Conservation (phyloP, 2,113 vertebrate genomes). For the Labeo rohita region DNA sequence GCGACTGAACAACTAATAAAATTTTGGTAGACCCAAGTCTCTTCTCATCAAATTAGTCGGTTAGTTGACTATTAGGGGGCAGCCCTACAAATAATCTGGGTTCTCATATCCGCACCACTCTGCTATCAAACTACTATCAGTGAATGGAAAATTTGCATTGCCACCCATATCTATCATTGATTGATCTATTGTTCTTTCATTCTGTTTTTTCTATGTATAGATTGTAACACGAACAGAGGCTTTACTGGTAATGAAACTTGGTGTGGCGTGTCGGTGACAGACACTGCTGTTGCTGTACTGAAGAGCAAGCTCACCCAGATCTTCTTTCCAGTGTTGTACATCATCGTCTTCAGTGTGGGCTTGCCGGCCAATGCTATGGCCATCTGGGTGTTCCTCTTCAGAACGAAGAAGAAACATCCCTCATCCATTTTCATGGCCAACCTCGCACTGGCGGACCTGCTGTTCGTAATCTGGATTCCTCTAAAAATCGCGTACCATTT, state of each 20-base stretch:
- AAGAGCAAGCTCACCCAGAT: slow-evolving; percentile 81
- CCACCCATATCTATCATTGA: not conserved
- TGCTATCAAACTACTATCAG: no score
- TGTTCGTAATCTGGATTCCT: slow-evolving; percentile 90
- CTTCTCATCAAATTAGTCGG: no score
- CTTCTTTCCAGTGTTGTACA: slow-evolving; percentile 88
- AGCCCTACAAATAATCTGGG: no score
- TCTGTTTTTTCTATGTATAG: not conserved
- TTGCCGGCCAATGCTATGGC: slow-evolving; percentile 87
- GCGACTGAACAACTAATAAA: no score
- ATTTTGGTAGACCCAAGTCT: no score
- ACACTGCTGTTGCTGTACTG: slow-evolving; percentile 66
- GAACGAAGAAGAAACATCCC: slow-evolving; percentile 87
- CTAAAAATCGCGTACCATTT: slow-evolving; percentile 91
- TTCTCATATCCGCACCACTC: no score
- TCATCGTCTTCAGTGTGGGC: slow-evolving; percentile 82
- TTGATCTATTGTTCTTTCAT: not conserved
- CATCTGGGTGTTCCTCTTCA: slow-evolving; percentile 90
- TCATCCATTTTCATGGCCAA: slow-evolving; percentile 90
- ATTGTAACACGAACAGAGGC: not conserved
- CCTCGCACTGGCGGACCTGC: slow-evolving; percentile 88
- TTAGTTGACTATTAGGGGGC: no score
- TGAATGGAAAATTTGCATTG: no score
- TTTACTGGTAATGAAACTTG: slow-evolving; percentile 55
- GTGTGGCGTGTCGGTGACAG: not conserved